Conservation (phyloP, 2,113 vertebrate genomes). For the Engystomops pustulosus region DNA sequence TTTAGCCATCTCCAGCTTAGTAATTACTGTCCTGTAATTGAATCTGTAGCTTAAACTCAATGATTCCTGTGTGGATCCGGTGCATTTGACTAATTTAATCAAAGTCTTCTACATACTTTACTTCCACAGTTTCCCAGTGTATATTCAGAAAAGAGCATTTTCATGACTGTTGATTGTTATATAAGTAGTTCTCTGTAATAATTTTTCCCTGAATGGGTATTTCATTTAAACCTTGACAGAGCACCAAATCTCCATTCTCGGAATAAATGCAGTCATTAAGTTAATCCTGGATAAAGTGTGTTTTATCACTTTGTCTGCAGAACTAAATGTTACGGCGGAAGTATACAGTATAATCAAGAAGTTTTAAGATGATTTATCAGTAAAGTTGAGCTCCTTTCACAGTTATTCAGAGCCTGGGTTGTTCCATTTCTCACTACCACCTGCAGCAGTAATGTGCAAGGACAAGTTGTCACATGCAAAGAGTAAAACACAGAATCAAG, state of each 20-base stretch:
- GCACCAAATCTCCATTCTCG: conserved; percentile 49
- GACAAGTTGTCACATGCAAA: conserved; percentile 62
- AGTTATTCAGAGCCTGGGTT: conserved; percentile 61
- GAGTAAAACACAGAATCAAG: conserved; percentile 38
- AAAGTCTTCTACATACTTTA: background rate
- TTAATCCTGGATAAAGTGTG: conserved; percentile 67
- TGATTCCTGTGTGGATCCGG: background rate
- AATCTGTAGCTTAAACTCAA: background rate
- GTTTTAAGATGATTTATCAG: conserved; percentile 67
- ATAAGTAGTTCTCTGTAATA: conserved; percentile 4
- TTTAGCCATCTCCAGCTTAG: background rate
- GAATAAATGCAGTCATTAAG: conserved; percentile 72
- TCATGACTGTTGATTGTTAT: background rate
- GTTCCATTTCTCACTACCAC: conserved; percentile 62
- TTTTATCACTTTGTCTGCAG: conserved; percentile 67
- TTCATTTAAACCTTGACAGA: background rate
- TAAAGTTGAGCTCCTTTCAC: conserved; percentile 63
- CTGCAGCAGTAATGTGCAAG: conserved; percentile 58
- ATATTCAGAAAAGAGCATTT: background rate
- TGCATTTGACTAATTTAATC: background rate
- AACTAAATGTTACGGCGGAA: conserved; percentile 67
- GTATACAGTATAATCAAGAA: conserved; percentile 70
- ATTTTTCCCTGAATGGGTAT: background rate
- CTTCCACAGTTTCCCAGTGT: background rate
- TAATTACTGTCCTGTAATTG: background rate